Evolutionary conservation across 1,140 invertebrate species (phyloP).

Genomic region (Akabosia matsudoensis): DNA sequence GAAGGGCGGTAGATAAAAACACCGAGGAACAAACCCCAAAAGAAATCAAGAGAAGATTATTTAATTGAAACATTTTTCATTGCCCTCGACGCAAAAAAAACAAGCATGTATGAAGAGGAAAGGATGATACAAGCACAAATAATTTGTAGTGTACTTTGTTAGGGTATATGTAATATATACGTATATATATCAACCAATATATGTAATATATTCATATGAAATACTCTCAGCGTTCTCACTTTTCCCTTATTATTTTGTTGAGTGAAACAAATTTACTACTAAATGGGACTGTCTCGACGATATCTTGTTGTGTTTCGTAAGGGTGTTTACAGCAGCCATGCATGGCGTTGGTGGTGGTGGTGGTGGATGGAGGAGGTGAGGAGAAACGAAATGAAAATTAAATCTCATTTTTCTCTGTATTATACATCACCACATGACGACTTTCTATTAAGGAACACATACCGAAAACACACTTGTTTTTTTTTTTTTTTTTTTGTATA

Average conservation of each 20-base stretch:
- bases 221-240: neutral
- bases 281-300: neutral
- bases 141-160: too few species aligned
- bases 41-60: slow-evolving; percentile 48
- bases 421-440: neutral
- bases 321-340: neutral
- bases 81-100: too few species aligned
- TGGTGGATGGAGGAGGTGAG: neutral
- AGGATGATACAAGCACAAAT: neutral
- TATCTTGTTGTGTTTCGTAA: neutral
- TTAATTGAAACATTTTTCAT: slow-evolving; percentile 48
- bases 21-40: slow-evolving; percentile 41
- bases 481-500: too few species aligned
- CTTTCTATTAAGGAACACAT: neutral
- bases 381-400: neutral
- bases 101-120: neutral
- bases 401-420: slow-evolving; percentile 11
- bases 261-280: slow-evolving; percentile 16
- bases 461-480: too few species aligned
- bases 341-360: too few species aligned
- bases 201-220: neutral
- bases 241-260: slow-evolving; percentile 19
- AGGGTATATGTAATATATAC: neutral
- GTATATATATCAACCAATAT: neutral
- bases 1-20: slow-evolving; percentile 10